Conservation (phyloP, 1,140 invertebrate species). For the Pseudomyrmex concolor region DNA sequence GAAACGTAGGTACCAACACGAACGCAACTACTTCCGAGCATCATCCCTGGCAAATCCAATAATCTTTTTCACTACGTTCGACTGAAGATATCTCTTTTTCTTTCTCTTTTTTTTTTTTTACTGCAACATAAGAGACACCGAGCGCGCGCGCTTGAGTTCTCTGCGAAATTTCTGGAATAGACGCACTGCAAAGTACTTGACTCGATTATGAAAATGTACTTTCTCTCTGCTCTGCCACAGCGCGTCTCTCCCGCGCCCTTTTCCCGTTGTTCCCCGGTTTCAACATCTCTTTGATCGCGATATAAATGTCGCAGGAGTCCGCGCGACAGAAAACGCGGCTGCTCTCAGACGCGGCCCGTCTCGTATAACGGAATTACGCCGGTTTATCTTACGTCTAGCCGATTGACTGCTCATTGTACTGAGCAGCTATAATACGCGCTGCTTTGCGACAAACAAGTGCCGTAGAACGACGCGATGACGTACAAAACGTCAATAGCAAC, state of each 20-base stretch:
- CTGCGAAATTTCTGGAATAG: slow-evolving; percentile 68
- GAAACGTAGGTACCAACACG: slow-evolving; percentile 33
- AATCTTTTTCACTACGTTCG: slow-evolving; percentile 54
- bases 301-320: slow-evolving; percentile 55
- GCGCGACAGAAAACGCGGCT: slow-evolving; percentile 10
- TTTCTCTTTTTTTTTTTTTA: background rate
- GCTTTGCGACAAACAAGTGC: background rate
- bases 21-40: slow-evolving; percentile 1
- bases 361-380: slow-evolving; percentile 18
- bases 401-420: slow-evolving; percentile 22
- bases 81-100: slow-evolving; percentile 35
- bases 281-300: slow-evolving; percentile 68
- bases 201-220: slow-evolving; percentile 74
- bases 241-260: slow-evolving; percentile 38
- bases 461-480: background rate
- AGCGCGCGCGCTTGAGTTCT: slow-evolving; percentile 7
- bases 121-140: slow-evolving; percentile 13
- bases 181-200: slow-evolving; percentile 69
- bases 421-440: background rate
- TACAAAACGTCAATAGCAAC: background rate
- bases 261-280: slow-evolving; percentile 39
- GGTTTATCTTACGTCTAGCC: slow-evolving; percentile 46
- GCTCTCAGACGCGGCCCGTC: background rate
- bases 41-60: slow-evolving; percentile 50
- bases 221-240: slow-evolving; percentile 40